Evolutionary conservation across 2,113 vertebrate genomes (phyloP).

Genomic region (Hydrolagus affinis): DNA sequence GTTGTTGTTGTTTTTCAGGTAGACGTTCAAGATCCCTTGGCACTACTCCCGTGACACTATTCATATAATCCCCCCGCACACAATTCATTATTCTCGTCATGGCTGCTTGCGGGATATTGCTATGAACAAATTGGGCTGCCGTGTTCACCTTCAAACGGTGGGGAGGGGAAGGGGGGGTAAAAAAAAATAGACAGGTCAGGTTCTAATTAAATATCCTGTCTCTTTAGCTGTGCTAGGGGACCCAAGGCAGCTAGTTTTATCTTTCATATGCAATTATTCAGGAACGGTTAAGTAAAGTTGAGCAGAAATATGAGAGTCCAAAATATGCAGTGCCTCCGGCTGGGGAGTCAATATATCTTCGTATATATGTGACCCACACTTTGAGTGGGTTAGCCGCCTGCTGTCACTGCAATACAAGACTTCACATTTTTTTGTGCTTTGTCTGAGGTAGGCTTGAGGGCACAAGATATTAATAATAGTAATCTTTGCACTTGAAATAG

Average conservation of each 20-base stretch:
- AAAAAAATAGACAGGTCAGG: not conserved
- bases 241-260: constrained; percentile 6
- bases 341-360: constrained; percentile 20
- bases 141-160: too few relatives aligned
- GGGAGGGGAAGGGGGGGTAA: too few relatives aligned
- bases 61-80: too few relatives aligned
- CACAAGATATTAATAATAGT: not conserved
- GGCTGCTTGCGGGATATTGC: too few relatives aligned
- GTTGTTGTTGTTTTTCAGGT: too few relatives aligned
- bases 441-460: constrained; percentile 29
- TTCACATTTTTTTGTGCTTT: not conserved
- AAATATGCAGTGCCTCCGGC: constrained; percentile 26
- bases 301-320: not conserved
- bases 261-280: constrained; percentile 33
- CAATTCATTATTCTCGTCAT: too few relatives aligned
- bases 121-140: too few relatives aligned
- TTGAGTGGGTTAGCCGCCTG: too few relatives aligned
- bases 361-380: too few relatives aligned
- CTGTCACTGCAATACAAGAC: not conserved
- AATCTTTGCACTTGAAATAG: too few relatives aligned
- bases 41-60: too few relatives aligned
- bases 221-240: not conserved
- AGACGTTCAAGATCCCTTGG: too few relatives aligned
- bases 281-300: constrained; percentile 32
- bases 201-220: not conserved